Conservation (phyloP, 2,113 vertebrate genomes). For the Turdus rufiventris region DNA sequence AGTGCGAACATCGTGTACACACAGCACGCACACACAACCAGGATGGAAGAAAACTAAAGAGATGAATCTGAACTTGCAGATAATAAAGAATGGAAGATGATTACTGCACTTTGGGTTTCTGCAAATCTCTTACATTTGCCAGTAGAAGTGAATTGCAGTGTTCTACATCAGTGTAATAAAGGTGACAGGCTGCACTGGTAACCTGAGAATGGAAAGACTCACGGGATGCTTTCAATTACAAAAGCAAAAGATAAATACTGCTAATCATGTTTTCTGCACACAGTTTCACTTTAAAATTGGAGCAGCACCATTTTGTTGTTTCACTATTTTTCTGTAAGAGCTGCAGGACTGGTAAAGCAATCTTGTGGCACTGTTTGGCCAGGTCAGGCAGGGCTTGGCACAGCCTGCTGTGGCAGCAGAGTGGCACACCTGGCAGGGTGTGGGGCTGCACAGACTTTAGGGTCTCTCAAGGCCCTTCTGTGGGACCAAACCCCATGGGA, state of each 20-base stretch:
- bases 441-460: background rate
- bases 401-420: accelerated
- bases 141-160: background rate
- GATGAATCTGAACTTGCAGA: background rate
- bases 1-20: accelerated
- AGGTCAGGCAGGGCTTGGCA: background rate
- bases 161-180: background rate
- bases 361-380: background rate
- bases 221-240: background rate
- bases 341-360: background rate
- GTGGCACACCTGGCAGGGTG: background rate
- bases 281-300: background rate
- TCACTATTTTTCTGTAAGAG: background rate
- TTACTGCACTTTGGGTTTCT: background rate
- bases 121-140: background rate
- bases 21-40: too few species aligned
- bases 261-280: background rate
- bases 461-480: background rate
- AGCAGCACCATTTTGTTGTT: background rate
- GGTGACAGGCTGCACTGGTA: background rate
- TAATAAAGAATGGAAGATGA: background rate
- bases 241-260: background rate
- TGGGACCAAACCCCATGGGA: too few species aligned
- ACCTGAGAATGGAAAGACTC: too few species aligned
- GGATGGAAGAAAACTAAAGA: background rate